Base-by-base conservation (phyloP, 1,140 invertebrate genomes). In the Pygmarrhopalites habei region DNA sequence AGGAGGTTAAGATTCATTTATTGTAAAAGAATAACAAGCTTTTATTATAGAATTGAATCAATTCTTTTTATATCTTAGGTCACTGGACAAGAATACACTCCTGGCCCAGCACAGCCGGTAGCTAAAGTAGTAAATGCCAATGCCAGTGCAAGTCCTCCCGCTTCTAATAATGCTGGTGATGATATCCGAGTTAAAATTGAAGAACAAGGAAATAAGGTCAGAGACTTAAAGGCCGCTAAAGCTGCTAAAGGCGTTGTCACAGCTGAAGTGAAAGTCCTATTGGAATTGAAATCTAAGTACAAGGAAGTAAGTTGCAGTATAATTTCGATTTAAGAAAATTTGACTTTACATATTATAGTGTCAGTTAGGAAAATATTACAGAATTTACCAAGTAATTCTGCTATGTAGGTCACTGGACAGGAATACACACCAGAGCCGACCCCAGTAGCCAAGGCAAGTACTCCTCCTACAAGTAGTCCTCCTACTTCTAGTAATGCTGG, bases 281-380 rank as follows among this genome's bases (percentile, higher is more conserved):
- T 92, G 62, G 76, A 79, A 23, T 75, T 95, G 2, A 95, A 95
- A 77, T 79, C 76, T 1, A 81, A 89, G 58, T 95, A 87, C 73
- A 93, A 93, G 78, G 77, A 80, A 47, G 72, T 81, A 23, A 86
- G 86, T 87, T 87, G 4, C 77, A 41, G 12, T 41, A n/a, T 12
- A 41, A 12, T 12, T 41, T 41, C n/a, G 39, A 39, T 39, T 39
- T 39, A 39, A 39, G 17, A 10, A 39, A 17, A 10, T 10, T 17
- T 10, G 10, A 39, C 17, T 39, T 10, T 39, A 10, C 7, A 10
- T 39, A 39, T 39, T 39, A 39, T 39, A 17, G 17, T 39, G 7
- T 17, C 7, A 17, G 35, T 17, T 7, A 10, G 35, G 17, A 39
- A 39, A 10, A 39, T 7, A 17, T 10, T 39, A 10, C 17, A 39